Evolutionary conservation across 1,140 invertebrate genomes (phyloP).

Genomic region (Trachelipus rathkii): DNA sequence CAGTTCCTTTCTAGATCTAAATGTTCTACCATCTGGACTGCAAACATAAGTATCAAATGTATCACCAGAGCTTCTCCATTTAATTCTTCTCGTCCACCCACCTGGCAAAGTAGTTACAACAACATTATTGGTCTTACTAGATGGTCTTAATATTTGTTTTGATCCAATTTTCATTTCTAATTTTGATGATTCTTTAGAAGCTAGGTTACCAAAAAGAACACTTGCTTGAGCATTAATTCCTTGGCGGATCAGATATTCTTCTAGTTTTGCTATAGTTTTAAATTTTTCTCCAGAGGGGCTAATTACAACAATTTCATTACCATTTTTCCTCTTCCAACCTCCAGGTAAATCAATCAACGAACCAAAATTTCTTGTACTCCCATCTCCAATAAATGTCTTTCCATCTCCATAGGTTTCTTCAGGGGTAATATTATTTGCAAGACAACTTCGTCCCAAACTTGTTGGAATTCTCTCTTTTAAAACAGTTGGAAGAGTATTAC

Average conservation of each 20-base stretch:
- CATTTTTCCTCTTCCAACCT: conserved; percentile 39
- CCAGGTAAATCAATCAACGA: conserved; percentile 41
- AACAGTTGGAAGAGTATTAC: conserved; percentile 33
- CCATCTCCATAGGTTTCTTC: neutral
- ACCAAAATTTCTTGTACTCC: conserved; percentile 34
- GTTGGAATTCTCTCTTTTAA: conserved; percentile 39
- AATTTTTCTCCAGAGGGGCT: conserved; percentile 42
- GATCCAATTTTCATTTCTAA: neutral
- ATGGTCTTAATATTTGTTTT: neutral
- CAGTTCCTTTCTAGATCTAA: conserved; percentile 38
- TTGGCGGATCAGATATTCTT: conserved; percentile 38
- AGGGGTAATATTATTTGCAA: conserved; percentile 7
- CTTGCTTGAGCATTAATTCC: conserved; percentile 40
- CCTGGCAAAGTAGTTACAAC: conserved; percentile 41
- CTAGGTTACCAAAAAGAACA: conserved; percentile 37
- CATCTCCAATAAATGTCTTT: neutral
- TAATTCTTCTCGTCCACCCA: conserved; percentile 39
- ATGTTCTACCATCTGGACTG: conserved; percentile 44
- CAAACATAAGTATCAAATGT: conserved; percentile 41
- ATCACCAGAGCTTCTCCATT: conserved; percentile 34
- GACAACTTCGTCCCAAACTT: conserved; percentile 40
- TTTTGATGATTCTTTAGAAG: neutral
- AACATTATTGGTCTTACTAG: conserved; percentile 27
- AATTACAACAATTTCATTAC: conserved; percentile 39
- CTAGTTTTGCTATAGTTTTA: conserved; percentile 40